Evolutionary conservation across 2,797 vertebrate species (phyloP).

Genomic region (Alosa sapidissima): DNA sequence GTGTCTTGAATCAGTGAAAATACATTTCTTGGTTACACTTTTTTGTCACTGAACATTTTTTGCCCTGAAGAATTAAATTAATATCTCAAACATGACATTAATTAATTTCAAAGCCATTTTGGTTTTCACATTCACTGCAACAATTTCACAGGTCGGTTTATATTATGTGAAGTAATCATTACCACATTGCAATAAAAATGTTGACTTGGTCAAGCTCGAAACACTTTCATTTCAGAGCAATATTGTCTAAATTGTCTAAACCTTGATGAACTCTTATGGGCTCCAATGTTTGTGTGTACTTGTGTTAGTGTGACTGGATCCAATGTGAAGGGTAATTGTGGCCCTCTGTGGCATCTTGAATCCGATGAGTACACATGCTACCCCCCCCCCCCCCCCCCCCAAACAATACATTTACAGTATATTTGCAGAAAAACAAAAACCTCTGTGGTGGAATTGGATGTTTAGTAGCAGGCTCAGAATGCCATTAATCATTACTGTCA

Average conservation of each 20-base stretch:
- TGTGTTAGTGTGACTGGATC: slow-evolving; percentile 7
- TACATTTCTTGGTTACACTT: slow-evolving; percentile 15
- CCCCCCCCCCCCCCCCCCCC: background rate
- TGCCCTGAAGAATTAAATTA: background rate
- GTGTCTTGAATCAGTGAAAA: slow-evolving; percentile 20
- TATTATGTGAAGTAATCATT: background rate
- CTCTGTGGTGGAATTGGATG: background rate
- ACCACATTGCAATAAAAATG: slow-evolving; percentile 5
- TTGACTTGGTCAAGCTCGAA: background rate
- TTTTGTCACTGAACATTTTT: slow-evolving; percentile 23
- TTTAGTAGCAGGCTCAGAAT: slow-evolving; percentile 6
- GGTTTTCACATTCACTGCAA: background rate
- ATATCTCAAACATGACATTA: background rate
- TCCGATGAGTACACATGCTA: background rate
- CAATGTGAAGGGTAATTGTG: background rate
- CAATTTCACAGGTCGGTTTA: background rate
- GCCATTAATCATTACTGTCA: background rate
- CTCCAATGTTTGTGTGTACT: background rate
- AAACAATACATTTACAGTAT: background rate
- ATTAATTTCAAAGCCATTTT: background rate
- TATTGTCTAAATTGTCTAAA: slow-evolving; percentile 12
- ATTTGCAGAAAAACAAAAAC: background rate
- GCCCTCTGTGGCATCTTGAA: background rate
- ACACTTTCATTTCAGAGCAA: slow-evolving; percentile 5
- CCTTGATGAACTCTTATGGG: background rate